These are phyloP conservation scores for Ophioninae sp. DNA, from an alignment of 2,888 invertebrate genomes.

Conservation along the genomic window DNA sequence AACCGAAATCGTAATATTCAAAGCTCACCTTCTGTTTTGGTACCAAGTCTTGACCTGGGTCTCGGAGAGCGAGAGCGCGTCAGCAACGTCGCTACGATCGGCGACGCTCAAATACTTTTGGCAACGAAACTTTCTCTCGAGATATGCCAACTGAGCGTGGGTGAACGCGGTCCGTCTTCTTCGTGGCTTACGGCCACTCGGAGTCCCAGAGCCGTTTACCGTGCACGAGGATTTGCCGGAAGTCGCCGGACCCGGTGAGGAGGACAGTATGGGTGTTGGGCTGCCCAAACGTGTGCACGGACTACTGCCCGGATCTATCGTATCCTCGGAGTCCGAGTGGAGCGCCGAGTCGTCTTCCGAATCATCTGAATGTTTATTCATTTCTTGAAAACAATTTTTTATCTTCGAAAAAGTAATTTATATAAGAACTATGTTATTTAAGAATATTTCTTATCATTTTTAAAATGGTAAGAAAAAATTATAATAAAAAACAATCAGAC, in stretches of 20 bases:
- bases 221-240: slow-evolving; percentile 70
- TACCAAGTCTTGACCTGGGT: slow-evolving; percentile 99
- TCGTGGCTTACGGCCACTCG: slow-evolving; percentile 89
- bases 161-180: slow-evolving; percentile 95
- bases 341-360: slow-evolving; percentile 79
- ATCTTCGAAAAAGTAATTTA: too few species aligned
- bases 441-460: too few species aligned
- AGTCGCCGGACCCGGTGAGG: slow-evolving; percentile 73
- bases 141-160: slow-evolving; percentile 94
- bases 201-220: slow-evolving; percentile 78
- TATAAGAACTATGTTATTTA: too few species aligned
- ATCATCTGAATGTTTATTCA: slow-evolving; percentile 72
- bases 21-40: slow-evolving; percentile 90
- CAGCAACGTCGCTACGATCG: slow-evolving; percentile 95
- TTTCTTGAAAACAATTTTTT: not conserved
- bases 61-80: slow-evolving; percentile 93
- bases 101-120: slow-evolving; percentile 97
- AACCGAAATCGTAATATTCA: not conserved
- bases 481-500: too few species aligned
- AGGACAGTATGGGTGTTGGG: slow-evolving; percentile 73
- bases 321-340: slow-evolving; percentile 80
- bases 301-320: slow-evolving; percentile 80
- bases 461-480: too few species aligned
- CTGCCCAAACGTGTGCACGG: slow-evolving; percentile 77
- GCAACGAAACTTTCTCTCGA: slow-evolving; percentile 95